These are phyloP conservation scores for Sitta carolinensis DNA, from an alignment of 2,797 vertebrate genomes.

Conservation along the genomic window DNA sequence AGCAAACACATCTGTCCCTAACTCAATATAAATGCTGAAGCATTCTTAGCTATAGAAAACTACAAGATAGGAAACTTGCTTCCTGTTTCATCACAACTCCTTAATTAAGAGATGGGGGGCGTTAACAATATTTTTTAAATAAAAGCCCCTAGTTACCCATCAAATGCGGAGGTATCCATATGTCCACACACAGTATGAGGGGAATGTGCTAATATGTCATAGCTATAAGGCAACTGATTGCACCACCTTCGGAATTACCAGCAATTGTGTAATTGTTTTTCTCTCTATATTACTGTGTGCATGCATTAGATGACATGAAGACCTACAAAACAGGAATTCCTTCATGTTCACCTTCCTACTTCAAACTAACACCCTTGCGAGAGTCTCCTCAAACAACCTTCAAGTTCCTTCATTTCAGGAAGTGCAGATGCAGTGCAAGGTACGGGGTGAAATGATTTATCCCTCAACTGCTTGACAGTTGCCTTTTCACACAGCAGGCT, in stretches of 20 bases:
- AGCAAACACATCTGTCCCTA: neutral
- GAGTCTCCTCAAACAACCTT: neutral
- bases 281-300: neutral
- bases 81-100: neutral
- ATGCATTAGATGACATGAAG: neutral
- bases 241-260: neutral
- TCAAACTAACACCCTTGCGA: neutral
- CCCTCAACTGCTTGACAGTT: neutral
- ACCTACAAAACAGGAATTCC: neutral
- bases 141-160: neutral
- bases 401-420: neutral
- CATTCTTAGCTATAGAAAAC: neutral
- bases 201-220: neutral
- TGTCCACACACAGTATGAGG: accelerated
- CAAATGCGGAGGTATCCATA: neutral
- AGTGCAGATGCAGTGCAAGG: neutral
- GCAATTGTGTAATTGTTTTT: neutral
- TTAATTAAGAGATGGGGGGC: neutral
- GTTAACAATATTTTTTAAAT: neutral
- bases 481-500: neutral
- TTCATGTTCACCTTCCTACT: neutral
- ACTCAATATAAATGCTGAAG: neutral
- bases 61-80: neutral
- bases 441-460: neutral
- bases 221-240: neutral